Percentiles rank a stretch among this genome's conserved stretches.
phyloP scores from a whole-genome alignment of 2,888 invertebrate genomes.

The Tetramorium bicarinatum region DNA sequence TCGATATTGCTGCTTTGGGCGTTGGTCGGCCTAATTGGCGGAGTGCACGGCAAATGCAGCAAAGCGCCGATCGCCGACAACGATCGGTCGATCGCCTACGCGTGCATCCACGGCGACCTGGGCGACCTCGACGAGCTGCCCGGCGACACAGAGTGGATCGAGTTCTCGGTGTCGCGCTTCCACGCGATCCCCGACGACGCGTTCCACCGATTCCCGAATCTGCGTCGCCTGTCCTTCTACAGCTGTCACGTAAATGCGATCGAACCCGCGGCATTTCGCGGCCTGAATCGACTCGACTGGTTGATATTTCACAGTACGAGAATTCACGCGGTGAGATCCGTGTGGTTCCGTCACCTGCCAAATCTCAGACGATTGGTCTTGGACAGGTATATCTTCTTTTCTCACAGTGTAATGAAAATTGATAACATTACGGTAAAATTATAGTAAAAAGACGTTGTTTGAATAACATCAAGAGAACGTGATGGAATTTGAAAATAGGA shows the following conservation, averaged over 20 bases:
- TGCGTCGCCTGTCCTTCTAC: constrained; percentile 78
- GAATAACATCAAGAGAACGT: neutral
- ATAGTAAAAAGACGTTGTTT: neutral
- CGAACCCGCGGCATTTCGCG: constrained; percentile 74
- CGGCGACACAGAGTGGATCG: constrained; percentile 79
- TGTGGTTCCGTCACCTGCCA: constrained; percentile 72
- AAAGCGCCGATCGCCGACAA: constrained; percentile 70
- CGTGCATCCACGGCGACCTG: constrained; percentile 76
- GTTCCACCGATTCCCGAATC: constrained; percentile 73
- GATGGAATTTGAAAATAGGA: neutral
- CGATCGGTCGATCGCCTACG: constrained; percentile 78
- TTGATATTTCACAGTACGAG: constrained; percentile 77
- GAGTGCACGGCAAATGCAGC: constrained; percentile 75
- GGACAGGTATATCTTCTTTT: constrained; percentile 70
- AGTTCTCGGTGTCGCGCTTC: constrained; percentile 79
- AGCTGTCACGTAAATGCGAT: constrained; percentile 77
- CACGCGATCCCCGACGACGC: constrained; percentile 72
- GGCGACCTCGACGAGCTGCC: constrained; percentile 75
- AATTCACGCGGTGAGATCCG: constrained; percentile 68
- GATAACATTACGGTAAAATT: neutral
- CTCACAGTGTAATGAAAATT: neutral
- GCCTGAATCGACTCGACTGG: constrained; percentile 76
- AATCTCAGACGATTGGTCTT: constrained; percentile 74
- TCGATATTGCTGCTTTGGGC: constrained; percentile 71
- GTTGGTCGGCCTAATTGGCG: constrained; percentile 75